Evolutionary conservation across 30 jellyfish, hydroid and myxozoan species (phyloP).

Genomic region (Pseudorhiza aurosa): DNA sequence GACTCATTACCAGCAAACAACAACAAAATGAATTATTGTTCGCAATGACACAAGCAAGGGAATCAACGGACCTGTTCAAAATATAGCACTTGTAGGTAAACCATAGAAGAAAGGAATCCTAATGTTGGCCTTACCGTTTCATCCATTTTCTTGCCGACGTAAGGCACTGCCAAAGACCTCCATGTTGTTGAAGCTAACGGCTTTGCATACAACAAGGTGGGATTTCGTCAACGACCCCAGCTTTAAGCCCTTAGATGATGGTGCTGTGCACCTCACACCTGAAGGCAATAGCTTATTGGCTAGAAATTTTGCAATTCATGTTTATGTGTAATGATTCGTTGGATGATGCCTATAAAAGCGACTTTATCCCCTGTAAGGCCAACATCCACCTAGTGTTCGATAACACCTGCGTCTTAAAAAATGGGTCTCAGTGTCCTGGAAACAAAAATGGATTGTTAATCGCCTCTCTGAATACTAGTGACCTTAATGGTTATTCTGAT

Average conservation of each 20-base stretch:
- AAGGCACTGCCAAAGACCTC: neutral
- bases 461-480: neutral
- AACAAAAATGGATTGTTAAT: neutral
- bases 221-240: neutral
- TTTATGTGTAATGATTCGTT: neutral
- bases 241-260: constrained; percentile 1
- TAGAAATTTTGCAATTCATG: neutral
- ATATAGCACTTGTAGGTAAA: neutral
- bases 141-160: neutral
- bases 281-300: constrained; percentile 24
- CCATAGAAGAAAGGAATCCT: constrained; percentile 2
- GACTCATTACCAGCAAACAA: too few species aligned
- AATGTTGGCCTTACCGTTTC: neutral
- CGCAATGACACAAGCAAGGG: too few species aligned
- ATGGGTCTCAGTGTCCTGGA: neutral
- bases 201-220: neutral
- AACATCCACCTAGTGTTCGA: too few species aligned
- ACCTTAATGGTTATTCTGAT: neutral
- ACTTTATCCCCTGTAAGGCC: neutral
- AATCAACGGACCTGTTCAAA: constrained; percentile 3
- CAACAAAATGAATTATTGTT: too few species aligned
- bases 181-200: constrained; percentile 1
- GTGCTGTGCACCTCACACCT: constrained; percentile 37
- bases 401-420: neutral
- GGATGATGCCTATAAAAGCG: neutral